phyloP scores from a whole-genome alignment of 2,888 invertebrate species.

The Meiosimyza decipiens region DNA sequence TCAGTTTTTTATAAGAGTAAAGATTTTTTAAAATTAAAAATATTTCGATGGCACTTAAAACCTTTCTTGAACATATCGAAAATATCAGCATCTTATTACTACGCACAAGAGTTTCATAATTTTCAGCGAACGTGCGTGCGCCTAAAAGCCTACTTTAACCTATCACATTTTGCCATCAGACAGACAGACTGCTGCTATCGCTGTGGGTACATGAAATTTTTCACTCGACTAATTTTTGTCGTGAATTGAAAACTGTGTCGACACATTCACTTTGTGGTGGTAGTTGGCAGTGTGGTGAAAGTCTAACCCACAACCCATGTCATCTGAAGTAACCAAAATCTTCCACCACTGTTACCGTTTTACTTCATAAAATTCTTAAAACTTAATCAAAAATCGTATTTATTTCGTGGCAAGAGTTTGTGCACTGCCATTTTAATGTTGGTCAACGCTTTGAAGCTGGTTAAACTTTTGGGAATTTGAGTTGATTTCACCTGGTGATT shows the following conservation, averaged over 20 bases:
- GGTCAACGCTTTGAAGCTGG: neutral
- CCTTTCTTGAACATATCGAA: slow-evolving; percentile 5
- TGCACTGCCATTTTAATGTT: too few species aligned
- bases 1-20: neutral
- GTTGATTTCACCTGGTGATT: neutral
- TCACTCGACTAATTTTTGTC: slow-evolving; percentile 6
- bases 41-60: too few species aligned
- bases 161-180: neutral
- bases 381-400: neutral
- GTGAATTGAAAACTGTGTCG: neutral
- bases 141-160: slow-evolving; percentile 28
- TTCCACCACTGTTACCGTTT: neutral
- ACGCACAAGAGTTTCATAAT: slow-evolving; percentile 44
- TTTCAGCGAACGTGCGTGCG: slow-evolving; percentile 30
- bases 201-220: slow-evolving; percentile 10
- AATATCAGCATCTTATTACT: slow-evolving; percentile 45
- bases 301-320: neutral
- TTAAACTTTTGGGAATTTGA: neutral
- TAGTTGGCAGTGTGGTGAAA: neutral
- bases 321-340: neutral
- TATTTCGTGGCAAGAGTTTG: neutral
- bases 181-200: neutral
- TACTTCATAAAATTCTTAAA: neutral
- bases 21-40: too few species aligned
- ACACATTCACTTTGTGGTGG: neutral